These are phyloP conservation scores for Montifringilla adamsi DNA, from an alignment of 2,113 vertebrate species.

Conservation along the genomic window DNA sequence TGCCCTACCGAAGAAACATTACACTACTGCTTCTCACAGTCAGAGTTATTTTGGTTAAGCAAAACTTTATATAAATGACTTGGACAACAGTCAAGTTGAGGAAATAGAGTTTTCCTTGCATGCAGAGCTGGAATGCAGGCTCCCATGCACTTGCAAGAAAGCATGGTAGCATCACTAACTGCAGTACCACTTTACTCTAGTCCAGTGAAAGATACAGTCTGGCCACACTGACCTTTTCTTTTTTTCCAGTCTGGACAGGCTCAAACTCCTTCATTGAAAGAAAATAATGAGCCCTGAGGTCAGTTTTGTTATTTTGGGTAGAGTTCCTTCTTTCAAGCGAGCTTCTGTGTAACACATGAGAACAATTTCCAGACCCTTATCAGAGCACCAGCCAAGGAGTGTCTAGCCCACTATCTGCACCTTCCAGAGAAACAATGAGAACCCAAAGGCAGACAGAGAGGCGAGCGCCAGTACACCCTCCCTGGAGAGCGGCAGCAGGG, in stretches of 20 bases:
- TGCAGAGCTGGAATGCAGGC: background rate
- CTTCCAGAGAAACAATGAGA: conserved; percentile 74
- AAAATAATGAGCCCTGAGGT: background rate
- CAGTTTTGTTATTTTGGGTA: conserved; percentile 43
- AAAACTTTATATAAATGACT: background rate
- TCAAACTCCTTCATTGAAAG: background rate
- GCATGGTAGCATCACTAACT: background rate
- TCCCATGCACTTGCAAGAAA: background rate
- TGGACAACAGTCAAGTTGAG: background rate
- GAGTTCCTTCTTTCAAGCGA: conserved; percentile 45
- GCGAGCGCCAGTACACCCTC: background rate
- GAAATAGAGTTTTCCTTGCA: background rate
- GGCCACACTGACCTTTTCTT: background rate
- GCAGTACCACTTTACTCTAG: background rate
- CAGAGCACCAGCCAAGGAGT: conserved; percentile 69
- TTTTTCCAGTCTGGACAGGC: background rate
- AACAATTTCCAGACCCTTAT: conserved; percentile 76
- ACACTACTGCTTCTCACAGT: background rate
- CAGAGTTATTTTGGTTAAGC: background rate
- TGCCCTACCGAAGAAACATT: fast-evolving
- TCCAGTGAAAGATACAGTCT: background rate
- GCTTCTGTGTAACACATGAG: conserved; percentile 60
- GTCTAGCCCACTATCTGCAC: conserved; percentile 75
- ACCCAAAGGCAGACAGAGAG: conserved; percentile 58
- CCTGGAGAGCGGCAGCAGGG: conserved; percentile 42